Conservation (phyloP, 2,888 invertebrate species). For the Epinotia bilunana region DNA sequence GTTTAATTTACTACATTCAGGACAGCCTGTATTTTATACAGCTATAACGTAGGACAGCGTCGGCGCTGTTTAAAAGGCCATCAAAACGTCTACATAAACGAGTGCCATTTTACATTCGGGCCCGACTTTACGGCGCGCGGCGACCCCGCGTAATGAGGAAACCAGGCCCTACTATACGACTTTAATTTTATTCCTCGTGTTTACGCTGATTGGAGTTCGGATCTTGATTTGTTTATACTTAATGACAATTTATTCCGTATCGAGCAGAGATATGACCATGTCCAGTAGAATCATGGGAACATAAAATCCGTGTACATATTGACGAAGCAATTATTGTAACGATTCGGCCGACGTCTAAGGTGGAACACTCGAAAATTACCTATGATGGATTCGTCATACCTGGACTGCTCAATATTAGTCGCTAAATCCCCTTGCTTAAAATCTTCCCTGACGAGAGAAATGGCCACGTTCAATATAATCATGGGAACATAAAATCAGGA, state of each 20-base stretch:
- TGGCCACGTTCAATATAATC: no score
- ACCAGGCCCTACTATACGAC: slow-evolving; percentile 55
- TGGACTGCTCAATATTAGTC: no score
- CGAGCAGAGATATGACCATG: neutral
- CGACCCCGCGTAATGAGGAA: slow-evolving; percentile 74
- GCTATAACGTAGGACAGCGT: slow-evolving; percentile 30
- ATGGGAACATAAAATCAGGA: no score
- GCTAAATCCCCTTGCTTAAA: no score
- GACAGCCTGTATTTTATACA: slow-evolving; percentile 22
- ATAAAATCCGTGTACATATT: neutral
- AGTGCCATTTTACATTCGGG: slow-evolving; percentile 74
- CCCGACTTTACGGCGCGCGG: slow-evolving; percentile 67
- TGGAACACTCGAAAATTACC: neutral
- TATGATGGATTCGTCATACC: no score
- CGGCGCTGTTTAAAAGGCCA: slow-evolving; percentile 61
- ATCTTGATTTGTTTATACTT: slow-evolving; percentile 36
- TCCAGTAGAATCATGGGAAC: neutral
- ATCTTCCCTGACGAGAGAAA: no score
- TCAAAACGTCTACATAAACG: slow-evolving; percentile 74
- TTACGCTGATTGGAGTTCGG: slow-evolving; percentile 37
- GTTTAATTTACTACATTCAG: neutral
- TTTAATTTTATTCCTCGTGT: slow-evolving; percentile 44
- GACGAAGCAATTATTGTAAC: neutral
- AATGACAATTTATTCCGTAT: slow-evolving; percentile 23
- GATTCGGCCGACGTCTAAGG: neutral